Conservation (phyloP, 2,797 vertebrate species). For the Odontamblyopus lacepedii region DNA sequence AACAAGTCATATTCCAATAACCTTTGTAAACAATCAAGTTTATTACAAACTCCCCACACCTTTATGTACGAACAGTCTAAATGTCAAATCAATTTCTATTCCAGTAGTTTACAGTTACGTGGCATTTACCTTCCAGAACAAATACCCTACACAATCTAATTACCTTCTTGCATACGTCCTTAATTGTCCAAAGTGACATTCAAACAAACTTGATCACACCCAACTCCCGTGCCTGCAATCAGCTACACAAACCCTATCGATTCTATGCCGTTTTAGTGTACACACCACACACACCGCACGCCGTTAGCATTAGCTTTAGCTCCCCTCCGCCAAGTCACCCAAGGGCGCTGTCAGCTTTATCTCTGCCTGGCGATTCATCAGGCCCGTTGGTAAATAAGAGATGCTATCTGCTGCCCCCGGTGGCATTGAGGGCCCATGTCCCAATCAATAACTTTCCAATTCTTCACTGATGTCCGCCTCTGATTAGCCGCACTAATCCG, state of each 20-base stretch:
- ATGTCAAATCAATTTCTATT: not conserved
- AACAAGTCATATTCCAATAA: not conserved
- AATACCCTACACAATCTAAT: not conserved
- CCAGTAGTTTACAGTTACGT: not conserved
- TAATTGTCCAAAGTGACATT: constrained; percentile 32
- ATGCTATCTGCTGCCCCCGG: constrained; percentile 73
- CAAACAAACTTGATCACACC: constrained; percentile 37
- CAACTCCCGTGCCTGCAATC: constrained; percentile 25
- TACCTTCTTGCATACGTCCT: not conserved
- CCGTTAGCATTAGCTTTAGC: constrained; percentile 7
- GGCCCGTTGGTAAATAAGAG: constrained; percentile 79
- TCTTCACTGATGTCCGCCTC: constrained; percentile 74
- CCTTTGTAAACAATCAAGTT: not conserved
- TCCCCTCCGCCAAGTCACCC: constrained; percentile 37
- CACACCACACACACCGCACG: constrained; percentile 27
- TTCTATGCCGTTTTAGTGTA: constrained; percentile 27
- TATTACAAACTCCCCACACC: no score
- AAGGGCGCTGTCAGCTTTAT: constrained; percentile 77
- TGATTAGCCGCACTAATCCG: constrained; percentile 77
- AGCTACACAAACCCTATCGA: constrained; percentile 52
- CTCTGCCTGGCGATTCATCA: constrained; percentile 67
- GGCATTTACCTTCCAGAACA: not conserved
- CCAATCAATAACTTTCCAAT: constrained; percentile 81
- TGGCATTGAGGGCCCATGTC: constrained; percentile 74
- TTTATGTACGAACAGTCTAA: not conserved